Evolutionary conservation across 2,113 vertebrate species (phyloP).

Genomic region (Coreoperca whiteheadi): DNA sequence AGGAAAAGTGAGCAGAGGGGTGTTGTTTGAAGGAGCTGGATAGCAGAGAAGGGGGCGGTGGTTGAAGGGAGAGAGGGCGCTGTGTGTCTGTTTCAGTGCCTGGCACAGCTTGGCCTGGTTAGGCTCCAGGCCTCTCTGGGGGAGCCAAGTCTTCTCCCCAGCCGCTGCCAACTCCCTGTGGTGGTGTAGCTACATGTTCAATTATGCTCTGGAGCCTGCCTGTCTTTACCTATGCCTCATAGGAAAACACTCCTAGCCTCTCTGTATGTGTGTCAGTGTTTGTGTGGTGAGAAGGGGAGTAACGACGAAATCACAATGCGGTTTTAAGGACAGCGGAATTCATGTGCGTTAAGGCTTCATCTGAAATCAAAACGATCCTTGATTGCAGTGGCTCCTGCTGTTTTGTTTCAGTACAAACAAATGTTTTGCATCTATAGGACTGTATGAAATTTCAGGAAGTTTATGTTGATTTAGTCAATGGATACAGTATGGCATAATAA

Average conservation of each 20-base stretch:
- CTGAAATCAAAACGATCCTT: constrained; percentile 38
- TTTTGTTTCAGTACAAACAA: constrained; percentile 45
- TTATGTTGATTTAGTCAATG: constrained; percentile 33
- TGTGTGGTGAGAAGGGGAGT: constrained; percentile 34
- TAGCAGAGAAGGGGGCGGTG: constrained; percentile 27
- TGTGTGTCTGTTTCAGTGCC: constrained; percentile 66
- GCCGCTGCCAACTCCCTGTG: constrained; percentile 80
- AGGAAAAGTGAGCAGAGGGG: constrained; percentile 38
- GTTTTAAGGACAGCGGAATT: constrained; percentile 44
- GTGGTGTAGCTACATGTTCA: constrained; percentile 82
- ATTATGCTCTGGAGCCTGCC: constrained; percentile 80
- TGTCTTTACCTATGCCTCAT: constrained; percentile 76
- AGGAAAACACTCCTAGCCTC: constrained; percentile 59
- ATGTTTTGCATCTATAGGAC: not conserved
- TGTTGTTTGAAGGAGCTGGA: constrained; percentile 48
- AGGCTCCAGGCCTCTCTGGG: constrained; percentile 71
- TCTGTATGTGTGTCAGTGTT: constrained; percentile 53
- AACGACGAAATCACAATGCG: constrained; percentile 46
- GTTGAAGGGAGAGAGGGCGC: constrained; percentile 42
- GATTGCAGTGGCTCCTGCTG: constrained; percentile 26
- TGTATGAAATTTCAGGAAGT: constrained; percentile 25
- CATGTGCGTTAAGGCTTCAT: constrained; percentile 27
- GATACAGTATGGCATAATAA: constrained; percentile 20
- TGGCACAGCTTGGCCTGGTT: constrained; percentile 73
- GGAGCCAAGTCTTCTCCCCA: constrained; percentile 77